Percentiles rank a stretch among this genome's conserved stretches.
phyloP scores from a whole-genome alignment of 1,140 invertebrate genomes.

The Ips nitidus region DNA sequence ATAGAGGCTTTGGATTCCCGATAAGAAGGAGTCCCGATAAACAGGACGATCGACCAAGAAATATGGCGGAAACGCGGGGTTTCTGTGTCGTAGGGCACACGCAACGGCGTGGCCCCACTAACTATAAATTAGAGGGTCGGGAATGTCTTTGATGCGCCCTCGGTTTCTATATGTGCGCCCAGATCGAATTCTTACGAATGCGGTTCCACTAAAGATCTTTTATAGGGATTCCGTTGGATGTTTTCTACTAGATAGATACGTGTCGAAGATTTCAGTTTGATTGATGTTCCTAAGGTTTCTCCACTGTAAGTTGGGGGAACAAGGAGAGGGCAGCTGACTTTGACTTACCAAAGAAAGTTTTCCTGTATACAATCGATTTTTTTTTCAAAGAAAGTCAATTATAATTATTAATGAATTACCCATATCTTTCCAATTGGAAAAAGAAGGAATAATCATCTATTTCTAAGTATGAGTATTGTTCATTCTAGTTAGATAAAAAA shows the following conservation, averaged over 20 bases:
- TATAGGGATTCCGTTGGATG: constrained; percentile 15
- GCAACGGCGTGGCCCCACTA: constrained; percentile 24
- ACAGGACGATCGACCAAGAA: constrained; percentile 33
- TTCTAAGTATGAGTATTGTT: too few relatives aligned
- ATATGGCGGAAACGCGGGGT: constrained; percentile 36
- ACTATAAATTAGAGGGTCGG: constrained; percentile 29
- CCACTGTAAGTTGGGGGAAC: too few relatives aligned
- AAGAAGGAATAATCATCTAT: too few relatives aligned
- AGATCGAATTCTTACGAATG: constrained; percentile 28
- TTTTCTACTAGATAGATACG: constrained; percentile 14
- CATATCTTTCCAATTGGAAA: too few relatives aligned
- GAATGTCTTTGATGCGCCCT: constrained; percentile 20
- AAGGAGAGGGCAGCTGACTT: too few relatives aligned
- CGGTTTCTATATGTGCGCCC: background rate
- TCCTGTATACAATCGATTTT: too few relatives aligned
- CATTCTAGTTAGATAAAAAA: too few relatives aligned
- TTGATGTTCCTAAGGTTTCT: background rate
- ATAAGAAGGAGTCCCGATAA: constrained; percentile 35
- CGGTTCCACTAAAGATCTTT: constrained; percentile 9
- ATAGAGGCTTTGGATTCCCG: constrained; percentile 32
- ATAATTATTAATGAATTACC: too few relatives aligned
- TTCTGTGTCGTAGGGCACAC: constrained; percentile 31
- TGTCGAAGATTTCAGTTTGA: constrained; percentile 12
- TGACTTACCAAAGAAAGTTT: too few relatives aligned
- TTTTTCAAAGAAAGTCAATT: too few relatives aligned